A percentile compares a stretch with the other conserved stretches of the same genome.
These are phyloP conservation scores for Semnornis frantzii DNA, from an alignment of 2,113 vertebrate species.

Conservation along the genomic window DNA sequence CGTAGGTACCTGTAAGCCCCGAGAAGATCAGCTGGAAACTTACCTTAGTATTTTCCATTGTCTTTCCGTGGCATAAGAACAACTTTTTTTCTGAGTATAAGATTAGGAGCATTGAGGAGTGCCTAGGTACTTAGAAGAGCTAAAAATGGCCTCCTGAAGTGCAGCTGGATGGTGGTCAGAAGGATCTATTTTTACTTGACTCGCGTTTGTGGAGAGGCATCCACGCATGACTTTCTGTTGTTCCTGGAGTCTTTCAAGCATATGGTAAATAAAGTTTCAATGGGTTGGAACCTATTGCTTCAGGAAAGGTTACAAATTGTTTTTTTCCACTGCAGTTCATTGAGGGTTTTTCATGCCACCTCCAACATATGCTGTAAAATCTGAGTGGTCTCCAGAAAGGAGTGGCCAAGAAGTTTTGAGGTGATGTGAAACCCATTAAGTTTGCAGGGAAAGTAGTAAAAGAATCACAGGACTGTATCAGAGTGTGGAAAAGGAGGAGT, in stretches of 20 bases:
- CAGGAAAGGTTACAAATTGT: slow-evolving; percentile 78
- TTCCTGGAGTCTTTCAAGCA: slow-evolving; percentile 46
- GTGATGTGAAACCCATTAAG: background rate
- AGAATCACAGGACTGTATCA: background rate
- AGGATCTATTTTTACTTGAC: slow-evolving; percentile 51
- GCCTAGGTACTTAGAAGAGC: background rate
- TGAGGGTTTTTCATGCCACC: slow-evolving; percentile 70
- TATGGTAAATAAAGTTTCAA: slow-evolving; percentile 64
- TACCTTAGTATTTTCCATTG: background rate
- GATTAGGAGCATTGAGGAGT: background rate
- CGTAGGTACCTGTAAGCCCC: background rate
- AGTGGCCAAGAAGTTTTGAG: background rate
- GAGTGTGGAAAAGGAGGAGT: slow-evolving; percentile 6
- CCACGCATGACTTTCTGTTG: slow-evolving; percentile 56
- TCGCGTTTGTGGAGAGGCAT: slow-evolving; percentile 52
- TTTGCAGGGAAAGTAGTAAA: background rate
- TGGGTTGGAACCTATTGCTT: slow-evolving; percentile 63
- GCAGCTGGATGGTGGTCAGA: slow-evolving; percentile 44
- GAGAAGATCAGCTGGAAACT: background rate
- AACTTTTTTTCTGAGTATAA: background rate
- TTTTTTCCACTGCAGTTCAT: slow-evolving; percentile 71
- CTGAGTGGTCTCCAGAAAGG: slow-evolving; percentile 11
- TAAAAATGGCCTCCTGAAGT: background rate
- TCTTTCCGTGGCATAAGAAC: background rate
- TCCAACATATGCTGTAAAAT: slow-evolving; percentile 26